Evolutionary conservation across 2,797 vertebrate genomes (phyloP).

Genomic region (Smutsia gigantea): DNA sequence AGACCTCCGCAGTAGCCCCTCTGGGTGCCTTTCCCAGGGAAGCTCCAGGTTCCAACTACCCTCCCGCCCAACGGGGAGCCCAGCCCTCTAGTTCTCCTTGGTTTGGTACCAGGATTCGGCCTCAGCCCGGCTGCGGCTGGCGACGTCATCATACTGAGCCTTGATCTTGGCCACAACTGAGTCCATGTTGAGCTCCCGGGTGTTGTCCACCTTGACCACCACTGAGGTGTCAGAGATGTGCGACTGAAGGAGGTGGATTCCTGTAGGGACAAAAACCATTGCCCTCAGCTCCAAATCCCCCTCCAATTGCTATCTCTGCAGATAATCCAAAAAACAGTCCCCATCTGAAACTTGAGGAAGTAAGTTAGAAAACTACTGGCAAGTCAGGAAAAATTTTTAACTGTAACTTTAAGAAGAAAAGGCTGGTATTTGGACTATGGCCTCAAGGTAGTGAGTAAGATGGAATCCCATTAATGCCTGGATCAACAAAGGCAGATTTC

Average conservation of each 20-base stretch:
- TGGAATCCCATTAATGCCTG: background rate
- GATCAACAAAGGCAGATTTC: background rate
- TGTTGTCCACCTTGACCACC: constrained; percentile 74
- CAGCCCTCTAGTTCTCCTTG: constrained; percentile 38
- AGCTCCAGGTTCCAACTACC: background rate
- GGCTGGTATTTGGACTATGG: background rate
- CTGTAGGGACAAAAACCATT: background rate
- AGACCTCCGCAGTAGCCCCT: background rate
- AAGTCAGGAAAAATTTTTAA: background rate
- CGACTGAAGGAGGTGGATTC: constrained; percentile 61
- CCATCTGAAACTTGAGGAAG: background rate
- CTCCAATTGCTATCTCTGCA: fast-evolving
- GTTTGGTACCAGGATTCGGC: constrained; percentile 65
- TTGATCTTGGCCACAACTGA: constrained; percentile 60
- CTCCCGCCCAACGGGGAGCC: no score
- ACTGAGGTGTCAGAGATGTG: constrained; percentile 68
- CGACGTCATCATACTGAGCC: constrained; percentile 61
- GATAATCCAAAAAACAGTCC: background rate
- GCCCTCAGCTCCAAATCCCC: background rate
- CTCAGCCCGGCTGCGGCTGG: constrained; percentile 30
- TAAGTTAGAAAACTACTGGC: constrained; percentile 10
- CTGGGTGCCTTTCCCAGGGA: background rate
- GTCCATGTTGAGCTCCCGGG: constrained; percentile 66
- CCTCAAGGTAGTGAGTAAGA: background rate
- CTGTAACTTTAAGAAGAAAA: background rate